These are phyloP conservation scores for Tromatobia lineatoria DNA, from an alignment of 2,888 invertebrate genomes.

Conservation along the genomic window DNA sequence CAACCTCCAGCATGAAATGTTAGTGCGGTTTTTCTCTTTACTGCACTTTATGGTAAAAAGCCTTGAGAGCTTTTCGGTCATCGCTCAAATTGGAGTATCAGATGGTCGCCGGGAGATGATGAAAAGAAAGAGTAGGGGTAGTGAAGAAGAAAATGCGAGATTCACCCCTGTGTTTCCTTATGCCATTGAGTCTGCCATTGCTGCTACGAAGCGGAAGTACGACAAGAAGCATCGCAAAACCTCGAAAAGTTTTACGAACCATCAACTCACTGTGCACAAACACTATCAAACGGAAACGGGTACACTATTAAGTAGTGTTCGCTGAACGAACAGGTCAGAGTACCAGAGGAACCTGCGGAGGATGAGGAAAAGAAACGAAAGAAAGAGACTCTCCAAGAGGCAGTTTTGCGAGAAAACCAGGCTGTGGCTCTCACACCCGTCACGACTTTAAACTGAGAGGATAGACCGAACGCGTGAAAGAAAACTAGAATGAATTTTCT, in stretches of 20 bases:
- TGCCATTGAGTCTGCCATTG: not conserved
- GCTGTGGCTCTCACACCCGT: conserved; percentile 2
- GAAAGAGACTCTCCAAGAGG: conserved; percentile 14
- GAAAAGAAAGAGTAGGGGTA: conserved; percentile 31
- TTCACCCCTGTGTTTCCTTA: conserved; percentile 16
- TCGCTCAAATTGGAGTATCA: conserved; percentile 58
- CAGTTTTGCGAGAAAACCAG: conserved; percentile 14
- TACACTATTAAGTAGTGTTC: conserved; percentile 45
- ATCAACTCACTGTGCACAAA: conserved; percentile 59
- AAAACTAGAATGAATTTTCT: conserved; percentile 35
- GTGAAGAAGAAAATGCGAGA: conserved; percentile 16
- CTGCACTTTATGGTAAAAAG: conserved; percentile 34
- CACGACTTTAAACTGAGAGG: conserved; percentile 8
- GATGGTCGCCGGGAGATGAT: conserved; percentile 13
- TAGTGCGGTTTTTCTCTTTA: not conserved
- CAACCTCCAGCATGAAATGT: not conserved
- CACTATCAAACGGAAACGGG: conserved; percentile 55
- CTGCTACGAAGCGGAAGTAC: conserved; percentile 16
- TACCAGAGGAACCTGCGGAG: conserved; percentile 12
- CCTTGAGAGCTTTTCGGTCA: conserved; percentile 67
- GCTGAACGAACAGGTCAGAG: conserved; percentile 6
- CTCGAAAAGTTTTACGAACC: conserved; percentile 62
- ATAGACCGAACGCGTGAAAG: conserved; percentile 28
- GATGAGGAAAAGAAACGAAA: conserved; percentile 17
- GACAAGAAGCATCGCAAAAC: conserved; percentile 50